Conservation (phyloP, 2,888 invertebrate genomes). For the Dione vanillae region DNA sequence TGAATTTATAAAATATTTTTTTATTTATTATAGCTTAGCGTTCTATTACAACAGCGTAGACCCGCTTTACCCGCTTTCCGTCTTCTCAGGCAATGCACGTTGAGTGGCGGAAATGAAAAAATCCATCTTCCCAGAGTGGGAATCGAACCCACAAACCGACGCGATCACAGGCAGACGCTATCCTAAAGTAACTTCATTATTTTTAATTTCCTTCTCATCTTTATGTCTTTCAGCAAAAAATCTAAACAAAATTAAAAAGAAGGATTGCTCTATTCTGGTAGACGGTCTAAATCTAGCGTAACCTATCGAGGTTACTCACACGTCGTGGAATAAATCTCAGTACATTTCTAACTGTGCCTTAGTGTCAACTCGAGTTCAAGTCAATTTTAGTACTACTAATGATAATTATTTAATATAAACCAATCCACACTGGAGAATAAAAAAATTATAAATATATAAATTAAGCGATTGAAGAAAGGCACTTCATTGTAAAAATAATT, state of each 20-base stretch:
- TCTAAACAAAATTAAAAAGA: slow-evolving; percentile 14
- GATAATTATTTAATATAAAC: too few relatives aligned
- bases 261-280: background rate
- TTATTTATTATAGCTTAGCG: too few relatives aligned
- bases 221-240: background rate
- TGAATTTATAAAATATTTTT: too few relatives aligned
- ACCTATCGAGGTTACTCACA: slow-evolving; percentile 39
- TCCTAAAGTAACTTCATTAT: background rate
- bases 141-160: too few relatives aligned
- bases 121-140: too few relatives aligned
- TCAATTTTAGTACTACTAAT: background rate
- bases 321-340: slow-evolving; percentile 31
- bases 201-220: background rate
- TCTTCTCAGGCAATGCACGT: too few relatives aligned
- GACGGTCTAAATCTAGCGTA: slow-evolving; percentile 36
- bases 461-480: background rate
- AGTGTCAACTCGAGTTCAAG: slow-evolving; percentile 28
- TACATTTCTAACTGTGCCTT: slow-evolving; percentile 30
- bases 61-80: background rate
- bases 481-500: background rate
- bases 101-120: too few relatives aligned
- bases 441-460: background rate
- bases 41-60: too few relatives aligned
- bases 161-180: too few relatives aligned
- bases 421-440: background rate